Evolutionary conservation across 2,888 invertebrate genomes (phyloP), one percentile per base, ranked within the genome.

Genomic region (Papilio elwesi): DNA sequence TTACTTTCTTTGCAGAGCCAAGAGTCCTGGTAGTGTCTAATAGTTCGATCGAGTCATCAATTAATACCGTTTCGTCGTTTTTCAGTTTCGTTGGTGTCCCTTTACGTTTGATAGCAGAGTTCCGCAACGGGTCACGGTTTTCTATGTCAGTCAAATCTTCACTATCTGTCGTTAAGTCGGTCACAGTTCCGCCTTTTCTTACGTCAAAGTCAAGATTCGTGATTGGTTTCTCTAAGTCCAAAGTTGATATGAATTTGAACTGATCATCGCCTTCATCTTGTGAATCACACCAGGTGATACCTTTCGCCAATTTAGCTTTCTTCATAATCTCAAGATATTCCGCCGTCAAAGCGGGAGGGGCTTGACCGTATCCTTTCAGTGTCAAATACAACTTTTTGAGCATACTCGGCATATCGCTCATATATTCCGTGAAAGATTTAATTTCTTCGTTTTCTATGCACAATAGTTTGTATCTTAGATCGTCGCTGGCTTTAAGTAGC

Each of bases 321-420:
- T 94, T 94, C 78, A 95, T 91, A 0, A 96, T 81, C 9, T 95
- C 94, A 43, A 95, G 85, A 76, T 96, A 96, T 75, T 95, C 94
- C 0, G 88, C 83, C 0, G 93, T 94, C 78, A 96, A 85, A 0
- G 92, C 87, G 0, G 95, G 94, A 0, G 96, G 95, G 2, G 94
- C 91, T 68, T 94, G 93, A 36, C 95, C 95, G 73, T 95, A 94
- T 0, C 95, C 96, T 81, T 94, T 92, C 7, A 96, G 87, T 0
- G 95, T 94, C 13, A 94, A 83, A 79, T 95, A 95, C 59, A 95
- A 92, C 68, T 94, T 94, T 74, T 95, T 95, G 7, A 96, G 83
- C 78, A 95, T 91, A 2, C 81, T 84, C 0, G 95, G 94, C 91
- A 95, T 92, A 15, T 91, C 91, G 71, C 89, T 91, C 76, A 92